Base-by-base conservation (phyloP, 2,888 invertebrate species). In the Portevinia maculata region DNA sequence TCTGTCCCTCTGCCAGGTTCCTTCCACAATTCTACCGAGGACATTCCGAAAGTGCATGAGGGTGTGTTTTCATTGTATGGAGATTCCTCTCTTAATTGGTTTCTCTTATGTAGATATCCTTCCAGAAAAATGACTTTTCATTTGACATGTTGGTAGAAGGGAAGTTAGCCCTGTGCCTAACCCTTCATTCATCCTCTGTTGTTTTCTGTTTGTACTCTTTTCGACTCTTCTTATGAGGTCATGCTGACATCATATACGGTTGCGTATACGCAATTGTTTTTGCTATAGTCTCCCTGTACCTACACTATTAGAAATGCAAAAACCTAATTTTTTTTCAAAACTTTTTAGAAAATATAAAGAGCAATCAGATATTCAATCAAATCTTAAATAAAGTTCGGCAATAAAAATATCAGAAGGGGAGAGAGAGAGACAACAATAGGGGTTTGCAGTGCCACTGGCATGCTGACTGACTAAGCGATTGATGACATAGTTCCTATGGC, bases 401-500 rank as follows among this genome's bases (percentile, higher is more conserved):
- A 24, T 3, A 34, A 34, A 59, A 39, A 39, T 3, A 15, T 15
- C 13, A 8, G 13, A 39, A 6, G 7, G 39, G 6, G 15, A 6
- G 39, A 1, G 19, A 50, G 21, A 65, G 19, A 41, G 39, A 53
- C 13, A 21, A 41, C 34, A 13, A 32, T 19, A 32, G 52, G 55
- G 69, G 13, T 46, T n/a, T n/a, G n/a, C n/a, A n/a, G 24, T 73
- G 53, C 48, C 57, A 71, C 59, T 73, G 60, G 39, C 71, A 65
- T 53, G 34, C 60, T 74, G 74, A 71, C 55, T 78, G 64, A 64
- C 28, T 76, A 65, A 71, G 24, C 44, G 21, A 65, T 71, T 73
- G 83, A 76, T 67, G 78, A 73, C 71, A 78, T 67, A 34, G 83
- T 78, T 78, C 50, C 78, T 62, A 83, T 73, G 76, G 65, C 55